Base-by-base conservation (phyloP, 1,140 invertebrate species). In the Megathymus violae region DNA sequence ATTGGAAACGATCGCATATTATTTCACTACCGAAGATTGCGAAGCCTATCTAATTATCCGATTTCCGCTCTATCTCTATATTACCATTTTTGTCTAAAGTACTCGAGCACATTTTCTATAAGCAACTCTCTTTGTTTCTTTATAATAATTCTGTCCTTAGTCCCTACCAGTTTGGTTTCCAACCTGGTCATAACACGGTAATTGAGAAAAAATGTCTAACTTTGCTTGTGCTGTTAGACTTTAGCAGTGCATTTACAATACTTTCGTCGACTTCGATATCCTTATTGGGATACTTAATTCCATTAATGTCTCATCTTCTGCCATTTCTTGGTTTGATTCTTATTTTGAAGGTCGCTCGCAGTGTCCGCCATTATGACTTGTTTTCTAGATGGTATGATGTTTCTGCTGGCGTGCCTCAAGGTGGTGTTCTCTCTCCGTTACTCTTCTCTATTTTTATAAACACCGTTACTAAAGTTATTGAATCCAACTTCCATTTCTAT, bases 61-160 rank as follows among this genome's bases (percentile, higher is more conserved):
- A 16, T 46, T 63, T 13, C 31, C 19, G 19, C 5, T 5, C 19
- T 5, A 22, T 22, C 5, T 22, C 19, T 22, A 22, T 22, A 2
- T 22, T 63, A 34, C 50, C 62, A 7, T 47, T 63, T 36, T 43
- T 63, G 9, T 63, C 62, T 10, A 63, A 63, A 47, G 50, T 48
- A 3, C 51, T 63, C 0, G 62, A 63, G 38, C 38, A 31, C 16
- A 34, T 52, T 38, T 27, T 34, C 4, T 44, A 64, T 6, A 16
- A 50, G 7, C 43, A 58, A 48, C 7, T 63, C 1, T 25, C 27
- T 14, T 27, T 4, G 5, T 54, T 19, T 27, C 3, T 63, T 9
- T 10, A 19, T n/a, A n/a, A 11, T 4, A 58, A 64, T 22, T 43
- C 15, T 52, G 6, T 52, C 11, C 31, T 51, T 51, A 51, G 14